Percentiles rank a stretch among this genome's conserved stretches.
Conservation (phyloP, 2,888 invertebrate species). For the Troilus luridus region DNA sequence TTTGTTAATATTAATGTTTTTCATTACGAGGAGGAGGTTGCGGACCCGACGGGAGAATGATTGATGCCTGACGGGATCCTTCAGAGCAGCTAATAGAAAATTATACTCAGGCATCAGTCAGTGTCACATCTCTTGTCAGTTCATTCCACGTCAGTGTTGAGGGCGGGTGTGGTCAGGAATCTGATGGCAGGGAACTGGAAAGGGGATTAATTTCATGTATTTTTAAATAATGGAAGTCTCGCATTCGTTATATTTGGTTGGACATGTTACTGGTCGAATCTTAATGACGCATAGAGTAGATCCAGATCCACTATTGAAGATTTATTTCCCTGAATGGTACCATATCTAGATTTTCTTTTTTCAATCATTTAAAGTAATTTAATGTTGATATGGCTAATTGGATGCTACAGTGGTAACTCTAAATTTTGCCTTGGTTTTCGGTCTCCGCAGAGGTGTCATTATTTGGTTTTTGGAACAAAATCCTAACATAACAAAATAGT, state of each 20-base stretch:
- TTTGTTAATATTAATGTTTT: constrained; percentile 40
- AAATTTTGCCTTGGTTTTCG: no score
- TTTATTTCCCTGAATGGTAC: neutral
- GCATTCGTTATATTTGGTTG: neutral
- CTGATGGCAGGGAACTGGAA: neutral
- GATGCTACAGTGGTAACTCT: no score
- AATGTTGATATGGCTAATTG: no score
- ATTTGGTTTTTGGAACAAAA: no score
- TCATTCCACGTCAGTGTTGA: neutral
- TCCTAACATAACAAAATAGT: no score
- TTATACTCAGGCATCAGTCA: constrained; percentile 41
- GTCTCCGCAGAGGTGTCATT: no score
- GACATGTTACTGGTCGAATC: neutral
- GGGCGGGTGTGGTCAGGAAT: neutral
- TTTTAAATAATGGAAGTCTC: neutral
- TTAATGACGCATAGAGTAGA: neutral
- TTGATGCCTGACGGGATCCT: constrained; percentile 35
- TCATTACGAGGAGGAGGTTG: neutral
- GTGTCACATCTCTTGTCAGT: constrained; percentile 28
- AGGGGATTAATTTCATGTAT: constrained; percentile 10
- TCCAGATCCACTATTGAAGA: neutral
- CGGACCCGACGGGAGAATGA: neutral
- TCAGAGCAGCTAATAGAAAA: constrained; percentile 43
- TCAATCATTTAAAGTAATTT: no score
- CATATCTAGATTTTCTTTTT: no score